These are phyloP conservation scores for Sitobion miscanthi DNA, from an alignment of 1,140 invertebrate species.

Conservation along the genomic window DNA sequence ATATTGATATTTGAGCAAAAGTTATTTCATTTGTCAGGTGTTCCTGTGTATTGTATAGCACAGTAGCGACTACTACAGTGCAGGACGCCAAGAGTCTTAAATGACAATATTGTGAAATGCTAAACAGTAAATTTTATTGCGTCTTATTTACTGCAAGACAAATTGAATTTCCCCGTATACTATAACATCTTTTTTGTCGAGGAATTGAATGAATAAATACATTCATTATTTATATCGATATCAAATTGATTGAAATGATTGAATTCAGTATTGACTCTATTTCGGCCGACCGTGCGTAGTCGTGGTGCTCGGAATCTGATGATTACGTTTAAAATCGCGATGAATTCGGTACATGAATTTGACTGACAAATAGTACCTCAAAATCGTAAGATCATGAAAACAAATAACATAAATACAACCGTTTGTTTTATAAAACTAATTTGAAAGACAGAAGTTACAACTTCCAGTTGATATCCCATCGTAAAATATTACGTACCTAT, in stretches of 20 bases:
- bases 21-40: too few relatives aligned
- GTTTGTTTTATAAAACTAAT: neutral
- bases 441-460: neutral
- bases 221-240: neutral
- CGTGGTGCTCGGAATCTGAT: neutral
- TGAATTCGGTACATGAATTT: neutral
- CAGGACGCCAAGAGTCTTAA: neutral
- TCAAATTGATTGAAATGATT: constrained; percentile 1
- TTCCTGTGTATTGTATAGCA: neutral
- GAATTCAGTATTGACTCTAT: neutral
- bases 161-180: neutral
- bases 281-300: neutral
- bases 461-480: neutral
- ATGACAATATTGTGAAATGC: neutral
- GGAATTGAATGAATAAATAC: neutral
- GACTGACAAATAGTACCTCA: neutral
- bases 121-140: neutral
- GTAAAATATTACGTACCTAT: neutral
- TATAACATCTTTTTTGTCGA: neutral
- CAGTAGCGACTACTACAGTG: neutral
- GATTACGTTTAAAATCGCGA: neutral
- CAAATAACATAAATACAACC: neutral
- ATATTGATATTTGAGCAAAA: too few relatives aligned
- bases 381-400: neutral
- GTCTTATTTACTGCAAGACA: neutral